Base-by-base conservation (phyloP, 2,113 vertebrate species). In the Mormyrus iriodes region DNA sequence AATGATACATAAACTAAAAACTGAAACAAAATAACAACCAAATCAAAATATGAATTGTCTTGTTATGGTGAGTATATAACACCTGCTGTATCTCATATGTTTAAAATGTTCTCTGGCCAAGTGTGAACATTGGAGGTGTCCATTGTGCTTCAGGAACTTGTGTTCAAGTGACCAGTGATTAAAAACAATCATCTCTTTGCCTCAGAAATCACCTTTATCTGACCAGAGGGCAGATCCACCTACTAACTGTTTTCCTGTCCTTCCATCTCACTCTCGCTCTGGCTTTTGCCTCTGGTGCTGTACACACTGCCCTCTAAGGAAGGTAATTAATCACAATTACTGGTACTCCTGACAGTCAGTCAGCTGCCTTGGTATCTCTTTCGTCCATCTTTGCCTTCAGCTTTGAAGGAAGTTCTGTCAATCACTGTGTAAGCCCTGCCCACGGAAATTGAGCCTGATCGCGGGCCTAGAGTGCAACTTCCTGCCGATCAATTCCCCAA, bases 241-340 rank as follows among this genome's bases (percentile, higher is more conserved):
- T 90, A 88, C 15, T 88, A 82, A 58, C 8, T 21, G 52, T 90
- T 89, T 69, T 90, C 86, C 35, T 73, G 89, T 52, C 91, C 85
- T 85, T 90, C 92, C 86, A 86, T 27, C 51, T 90, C 86, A 85
- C 85, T 89, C 76, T 76, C 10, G 4, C 83, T 91, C 84, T 91
- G 90, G 88, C 88, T 89, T 17, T 19, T 42, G 61, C 88, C 88
- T 90, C 49, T 88, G 90, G 90, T 86, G 90, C 86, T 90, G 89
- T 91, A 93, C 90, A 89, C 58, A 21, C 91, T 91, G 89, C 58
- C 92, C 91, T 93, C 90, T 92, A 85, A 89, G 90, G 90, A 89
- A 89, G 84, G 88, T 85, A 89, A 91, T 92, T 92, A 93, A 92
- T 93, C 92, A 92, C 86, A 86, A 91, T 92, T 93, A 93, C 89